Conservation (phyloP, 2,113 vertebrate genomes). For the Ia io region DNA sequence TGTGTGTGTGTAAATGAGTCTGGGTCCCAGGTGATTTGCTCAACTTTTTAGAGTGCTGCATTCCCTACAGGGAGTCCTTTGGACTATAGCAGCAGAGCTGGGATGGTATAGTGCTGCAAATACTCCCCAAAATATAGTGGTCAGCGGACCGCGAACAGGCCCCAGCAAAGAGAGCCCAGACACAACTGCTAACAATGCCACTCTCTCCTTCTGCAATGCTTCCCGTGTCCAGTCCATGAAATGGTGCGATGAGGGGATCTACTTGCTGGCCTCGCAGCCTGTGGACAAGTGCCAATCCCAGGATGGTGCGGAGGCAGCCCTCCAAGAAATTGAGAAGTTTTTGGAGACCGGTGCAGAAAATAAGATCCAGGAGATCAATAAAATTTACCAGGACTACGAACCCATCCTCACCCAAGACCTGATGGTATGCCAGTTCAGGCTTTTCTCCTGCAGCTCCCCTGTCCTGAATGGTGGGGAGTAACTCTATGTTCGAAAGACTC, state of each 20-base stretch:
- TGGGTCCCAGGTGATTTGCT: fast-evolving
- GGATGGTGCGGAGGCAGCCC: slow-evolving; percentile 94
- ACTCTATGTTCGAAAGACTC: fast-evolving
- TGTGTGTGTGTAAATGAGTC: neutral
- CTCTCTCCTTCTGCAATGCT: neutral
- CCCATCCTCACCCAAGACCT: slow-evolving; percentile 90
- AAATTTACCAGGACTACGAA: slow-evolving; percentile 89
- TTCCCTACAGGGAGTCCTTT: neutral
- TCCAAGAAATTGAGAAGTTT: slow-evolving; percentile 95
- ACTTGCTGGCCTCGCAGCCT: slow-evolving; percentile 93
- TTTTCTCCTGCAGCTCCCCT: too few relatives aligned
- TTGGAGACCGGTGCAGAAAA: slow-evolving; percentile 87
- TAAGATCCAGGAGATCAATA: slow-evolving; percentile 87
- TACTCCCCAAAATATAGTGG: fast-evolving
- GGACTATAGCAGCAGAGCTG: neutral
- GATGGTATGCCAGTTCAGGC: slow-evolving; percentile 81
- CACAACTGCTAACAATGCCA: neutral
- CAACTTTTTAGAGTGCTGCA: fast-evolving
- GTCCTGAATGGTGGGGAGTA: neutral
- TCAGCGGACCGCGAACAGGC: fast-evolving
- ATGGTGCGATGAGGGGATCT: slow-evolving; percentile 97
- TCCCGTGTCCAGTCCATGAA: slow-evolving; percentile 86
- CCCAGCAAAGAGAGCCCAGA: neutral
- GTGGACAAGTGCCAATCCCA: slow-evolving; percentile 99
- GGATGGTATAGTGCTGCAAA: neutral